Evolutionary conservation across 2,797 vertebrate species (phyloP), one percentile per base, ranked within the genome.

Genomic region (Eidolon dupreanum): DNA sequence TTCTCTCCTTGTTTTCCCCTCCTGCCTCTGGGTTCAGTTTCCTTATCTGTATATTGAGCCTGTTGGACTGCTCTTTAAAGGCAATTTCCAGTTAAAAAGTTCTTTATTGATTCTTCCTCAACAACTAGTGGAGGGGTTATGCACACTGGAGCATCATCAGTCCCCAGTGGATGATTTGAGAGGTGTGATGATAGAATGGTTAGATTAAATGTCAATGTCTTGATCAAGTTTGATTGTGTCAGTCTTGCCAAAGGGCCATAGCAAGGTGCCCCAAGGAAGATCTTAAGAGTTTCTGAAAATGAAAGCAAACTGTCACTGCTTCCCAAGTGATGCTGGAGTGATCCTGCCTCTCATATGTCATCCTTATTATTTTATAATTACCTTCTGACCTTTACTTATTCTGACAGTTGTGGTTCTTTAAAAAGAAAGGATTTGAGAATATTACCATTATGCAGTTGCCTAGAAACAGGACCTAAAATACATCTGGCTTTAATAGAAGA

Each of bases 341-440:
- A 93, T 51, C 61, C 53, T 96, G 92, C 92, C 46, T 95, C 94
- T 94, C 1, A 0, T 49, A 12, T 92, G 91, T 97, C 82, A 92
- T 74, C 91, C 63, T 66, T 89, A 86, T 95, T 92, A 92, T 88
- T 97, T 97, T 92, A 89, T 97, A 97, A 96, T 96, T 63, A 79
- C 95, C 43, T 95, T 96, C 38, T 87, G 96, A 91, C 84, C 82
- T 86, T 88, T 97, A 68, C 95, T 97, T 92, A 89, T 89, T 97
- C 86, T 96, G 95, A 97, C 90, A 97, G 94, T 97, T 96, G 93
- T 91, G 90, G 90, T 78, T 87, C 93, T 97, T 97, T 68, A 71
- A 96, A 98, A 93, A 59, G 49, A 96, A 94, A 92, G 83, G 63
- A 95, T 97, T 94, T 61, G 22, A 96, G 95, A 92, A 92, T 87